phyloP scores from a whole-genome alignment of 2,888 invertebrate species.

The Drosophila mercatorum region DNA sequence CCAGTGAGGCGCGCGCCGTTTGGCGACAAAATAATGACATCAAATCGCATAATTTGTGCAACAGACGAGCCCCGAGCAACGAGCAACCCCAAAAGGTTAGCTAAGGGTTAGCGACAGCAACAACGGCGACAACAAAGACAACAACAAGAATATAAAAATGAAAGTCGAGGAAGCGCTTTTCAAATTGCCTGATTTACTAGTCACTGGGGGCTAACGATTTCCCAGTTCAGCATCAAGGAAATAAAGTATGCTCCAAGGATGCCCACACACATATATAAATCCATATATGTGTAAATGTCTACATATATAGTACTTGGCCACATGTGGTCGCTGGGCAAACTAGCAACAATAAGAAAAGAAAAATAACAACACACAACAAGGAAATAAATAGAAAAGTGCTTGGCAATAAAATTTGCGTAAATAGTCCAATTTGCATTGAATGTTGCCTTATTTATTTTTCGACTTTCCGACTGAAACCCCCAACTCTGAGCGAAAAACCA shows the following conservation, averaged over 20 bases:
- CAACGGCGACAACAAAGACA: slow-evolving; percentile 5
- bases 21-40: slow-evolving; percentile 81
- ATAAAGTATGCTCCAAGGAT: slow-evolving; percentile 59
- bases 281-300: background rate
- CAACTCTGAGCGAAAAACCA: slow-evolving; percentile 8
- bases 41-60: slow-evolving; percentile 82
- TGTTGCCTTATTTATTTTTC: slow-evolving; percentile 72
- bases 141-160: slow-evolving; percentile 36
- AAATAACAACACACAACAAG: slow-evolving; percentile 62
- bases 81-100: slow-evolving; percentile 43
- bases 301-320: slow-evolving; percentile 31
- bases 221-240: slow-evolving; percentile 31
- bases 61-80: slow-evolving; percentile 39
- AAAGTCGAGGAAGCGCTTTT: slow-evolving; percentile 57
- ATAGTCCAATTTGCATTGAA: slow-evolving; percentile 82
- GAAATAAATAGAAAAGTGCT: slow-evolving; percentile 79
- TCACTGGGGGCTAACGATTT: slow-evolving; percentile 60
- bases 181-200: slow-evolving; percentile 79
- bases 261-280: background rate
- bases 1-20: slow-evolving; percentile 76
- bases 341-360: slow-evolving; percentile 47
- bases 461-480: slow-evolving; percentile 28
- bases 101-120: slow-evolving; percentile 33
- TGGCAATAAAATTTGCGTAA: slow-evolving; percentile 84
- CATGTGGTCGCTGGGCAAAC: slow-evolving; percentile 48